Conservation (phyloP, 2,113 vertebrate genomes). For the Brienomyrus brachyistius region DNA sequence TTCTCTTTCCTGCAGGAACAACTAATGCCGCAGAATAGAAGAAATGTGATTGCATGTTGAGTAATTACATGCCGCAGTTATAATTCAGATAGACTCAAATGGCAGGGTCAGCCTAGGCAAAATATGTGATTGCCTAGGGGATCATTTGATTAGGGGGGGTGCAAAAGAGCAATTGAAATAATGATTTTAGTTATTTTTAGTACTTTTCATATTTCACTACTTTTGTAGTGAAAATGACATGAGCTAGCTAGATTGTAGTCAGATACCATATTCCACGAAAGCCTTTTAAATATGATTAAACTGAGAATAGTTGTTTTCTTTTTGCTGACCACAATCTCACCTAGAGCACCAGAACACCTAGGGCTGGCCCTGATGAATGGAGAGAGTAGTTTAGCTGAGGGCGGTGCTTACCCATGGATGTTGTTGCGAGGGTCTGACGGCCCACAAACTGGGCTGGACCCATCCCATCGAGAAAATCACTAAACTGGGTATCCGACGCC, state of each 20-base stretch:
- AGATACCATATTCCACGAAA: not conserved
- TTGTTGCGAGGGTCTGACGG: conserved; percentile 92
- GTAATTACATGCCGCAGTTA: not conserved
- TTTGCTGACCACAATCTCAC: no score
- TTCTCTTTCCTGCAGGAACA: not conserved
- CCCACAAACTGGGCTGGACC: conserved; percentile 95
- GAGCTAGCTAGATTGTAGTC: not conserved
- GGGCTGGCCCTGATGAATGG: not conserved
- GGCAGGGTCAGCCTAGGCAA: not conserved
- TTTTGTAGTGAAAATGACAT: no score
- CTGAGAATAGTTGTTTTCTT: not conserved
- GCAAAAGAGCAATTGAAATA: not conserved
- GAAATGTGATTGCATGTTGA: not conserved
- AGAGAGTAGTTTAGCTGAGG: not conserved
- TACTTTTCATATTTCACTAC: not conserved
- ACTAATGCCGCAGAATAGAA: not conserved
- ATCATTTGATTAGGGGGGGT: not conserved
- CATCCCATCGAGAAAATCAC: conserved; percentile 96
- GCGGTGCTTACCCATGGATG: conserved; percentile 82
- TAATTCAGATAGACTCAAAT: not conserved
- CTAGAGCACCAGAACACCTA: not conserved
- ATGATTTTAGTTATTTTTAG: not conserved
- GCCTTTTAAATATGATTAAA: not conserved
- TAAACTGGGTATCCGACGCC: conserved; percentile 89
- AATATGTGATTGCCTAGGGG: not conserved